Base-by-base conservation (phyloP, 1,140 invertebrate genomes). In the Lithobius niger region DNA sequence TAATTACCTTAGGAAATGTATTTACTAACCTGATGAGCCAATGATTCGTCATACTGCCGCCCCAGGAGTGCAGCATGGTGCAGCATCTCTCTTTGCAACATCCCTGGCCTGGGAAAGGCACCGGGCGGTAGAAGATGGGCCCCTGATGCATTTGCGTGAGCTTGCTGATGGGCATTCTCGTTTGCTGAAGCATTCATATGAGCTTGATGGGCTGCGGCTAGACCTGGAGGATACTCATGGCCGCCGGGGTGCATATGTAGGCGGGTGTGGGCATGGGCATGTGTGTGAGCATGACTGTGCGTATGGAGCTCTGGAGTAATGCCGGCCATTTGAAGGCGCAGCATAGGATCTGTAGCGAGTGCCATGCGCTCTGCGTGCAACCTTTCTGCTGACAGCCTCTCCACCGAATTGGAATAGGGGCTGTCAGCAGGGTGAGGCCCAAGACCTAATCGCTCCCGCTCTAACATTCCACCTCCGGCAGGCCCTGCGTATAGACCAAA, bases 281-380 rank as follows among this genome's bases (percentile, higher is more conserved):
- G 89, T 63, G 88, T 86, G 75, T 92, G 89, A 62, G 86, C 85
- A 72, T 88, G 84, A 51, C 84, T 84, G 69, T 89, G 86, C 24
- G 83, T 82, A 67, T 86, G 84, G 69, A 83, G 85, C 71, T 82
- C 83, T 56, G 80, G 83, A 62, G 81, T 83, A 61, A 65, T 82
- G 62, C 84, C 84, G 60, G 84, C 84, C 84, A 91, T 87, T 74
- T 89, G 86, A 57, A 90, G 74, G 50, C 87, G 81, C 62, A 86
- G 72, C 76, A 84, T 80, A 52, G 82, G 82, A 69, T 84, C 83
- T 51, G 79, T 80, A 57, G 81, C 78, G 60, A 84, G 68, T 57
- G 81, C 81, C 60, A 84, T 71, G 58, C 82, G 70, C 66, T 85
- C 82, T 55, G 80, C 79, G 58, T 82, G 74, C 4, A 74, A 60